Base-by-base conservation (phyloP, 2,797 vertebrate genomes). In the Macrochelys suwanniensis region DNA sequence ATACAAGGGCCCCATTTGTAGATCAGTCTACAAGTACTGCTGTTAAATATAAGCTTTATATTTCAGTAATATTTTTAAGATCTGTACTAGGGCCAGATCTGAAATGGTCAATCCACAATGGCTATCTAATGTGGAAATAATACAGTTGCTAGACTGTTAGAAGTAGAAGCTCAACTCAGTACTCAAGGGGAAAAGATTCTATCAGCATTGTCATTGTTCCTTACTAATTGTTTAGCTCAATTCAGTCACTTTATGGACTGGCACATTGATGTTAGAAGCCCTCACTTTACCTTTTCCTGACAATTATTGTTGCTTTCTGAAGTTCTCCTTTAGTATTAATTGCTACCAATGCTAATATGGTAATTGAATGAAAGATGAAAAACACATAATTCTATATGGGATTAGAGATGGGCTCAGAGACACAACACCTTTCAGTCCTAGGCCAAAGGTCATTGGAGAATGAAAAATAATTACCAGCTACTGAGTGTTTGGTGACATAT, bases 241-340 rank as follows among this genome's bases (percentile, higher is more conserved):
- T 80, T 10, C 2, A 82, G 65, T 4, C 13, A 11, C 19, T 47
- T 26, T 54, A 1, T 0, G 9, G 80, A 87, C 28, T 8, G 2
- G n/a, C 54, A 37, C 5, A 31, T 11, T 74, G 68, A 25, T 45
- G 42, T 15, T 42, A 76, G 42, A 76, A 76, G 71, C 15, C 10
- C 81, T 80, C 2, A 0, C 1, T 4, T 1, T 93, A n/a, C 33
- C 59, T 83, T 57, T 53, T 80, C 42, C 78, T 47, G 16, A 37
- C 87, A 53, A 94, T 57, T 81, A 56, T 47, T 4, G 2, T 65
- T 31, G 26, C 28, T 53, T 87, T 45, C 45, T 0, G 0, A 79
- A 92, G 53, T 37, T 11, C 77, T 76, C 7, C 86, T 28, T 59
- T 80, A 80, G n/a, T 65, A 5, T 88, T 6, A 21, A 42, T 15